A percentile compares a stretch with the other conserved stretches of the same genome.
Evolutionary conservation across 2,113 vertebrate species (phyloP).

Genomic region (Oreotragus oreotragus): DNA sequence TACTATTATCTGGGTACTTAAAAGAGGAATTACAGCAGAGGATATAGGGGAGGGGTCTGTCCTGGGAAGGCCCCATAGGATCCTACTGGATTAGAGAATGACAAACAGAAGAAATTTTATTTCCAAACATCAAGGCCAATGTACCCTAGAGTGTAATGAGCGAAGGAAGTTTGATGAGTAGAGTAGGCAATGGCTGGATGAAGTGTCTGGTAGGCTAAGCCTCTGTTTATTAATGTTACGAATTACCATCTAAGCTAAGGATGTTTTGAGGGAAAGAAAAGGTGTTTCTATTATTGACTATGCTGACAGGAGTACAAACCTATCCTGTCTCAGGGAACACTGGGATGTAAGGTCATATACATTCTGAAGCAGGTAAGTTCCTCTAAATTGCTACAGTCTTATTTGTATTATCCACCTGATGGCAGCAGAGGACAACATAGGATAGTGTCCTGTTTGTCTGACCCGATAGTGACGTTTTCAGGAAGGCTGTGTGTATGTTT

Average conservation of each 20-base stretch:
- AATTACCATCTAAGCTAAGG: background rate
- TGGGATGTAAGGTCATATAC: background rate
- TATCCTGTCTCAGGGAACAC: background rate
- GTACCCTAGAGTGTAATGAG: background rate
- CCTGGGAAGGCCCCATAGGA: background rate
- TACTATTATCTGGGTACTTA: background rate
- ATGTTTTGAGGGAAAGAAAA: background rate
- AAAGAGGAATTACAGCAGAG: background rate
- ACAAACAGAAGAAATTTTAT: background rate
- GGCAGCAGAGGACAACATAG: slow-evolving; percentile 61
- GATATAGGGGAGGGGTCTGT: background rate
- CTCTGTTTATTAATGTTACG: background rate
- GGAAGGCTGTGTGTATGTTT: background rate
- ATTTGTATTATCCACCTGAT: slow-evolving; percentile 26
- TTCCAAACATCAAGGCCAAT: background rate
- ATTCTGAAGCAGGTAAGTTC: background rate
- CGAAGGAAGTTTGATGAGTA: too few species aligned
- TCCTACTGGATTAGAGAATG: background rate
- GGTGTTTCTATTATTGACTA: background rate
- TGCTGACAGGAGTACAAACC: background rate
- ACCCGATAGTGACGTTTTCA: background rate
- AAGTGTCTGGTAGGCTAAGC: background rate
- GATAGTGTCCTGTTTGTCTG: background rate
- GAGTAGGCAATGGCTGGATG: background rate
- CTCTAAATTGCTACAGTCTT: background rate